Evolutionary conservation across 2,888 invertebrate genomes (phyloP).

Genomic region (Reticulitermes lucifugus): DNA sequence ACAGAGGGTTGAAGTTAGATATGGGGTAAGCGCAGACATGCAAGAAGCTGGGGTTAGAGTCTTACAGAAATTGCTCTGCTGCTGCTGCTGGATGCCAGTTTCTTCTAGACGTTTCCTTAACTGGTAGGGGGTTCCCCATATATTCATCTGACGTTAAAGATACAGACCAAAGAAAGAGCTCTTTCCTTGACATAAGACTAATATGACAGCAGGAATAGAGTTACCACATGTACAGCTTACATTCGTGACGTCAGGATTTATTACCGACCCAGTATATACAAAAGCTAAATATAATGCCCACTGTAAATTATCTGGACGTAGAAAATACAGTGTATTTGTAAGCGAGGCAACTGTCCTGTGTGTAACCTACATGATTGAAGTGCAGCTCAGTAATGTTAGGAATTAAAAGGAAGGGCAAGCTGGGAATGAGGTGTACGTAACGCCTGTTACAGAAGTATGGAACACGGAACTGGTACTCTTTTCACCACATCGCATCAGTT

Average conservation of each 20-base stretch:
- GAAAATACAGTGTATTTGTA: no score
- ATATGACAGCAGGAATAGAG: neutral
- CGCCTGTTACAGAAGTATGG: no score
- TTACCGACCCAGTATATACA: no score
- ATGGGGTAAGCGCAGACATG: constrained; percentile 22
- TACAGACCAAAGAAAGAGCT: neutral
- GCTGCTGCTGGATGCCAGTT: neutral
- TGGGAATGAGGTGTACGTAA: no score
- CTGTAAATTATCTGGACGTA: no score
- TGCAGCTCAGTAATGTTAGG: no score
- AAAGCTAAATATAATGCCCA: no score
- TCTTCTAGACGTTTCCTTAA: constrained; percentile 14
- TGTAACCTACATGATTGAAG: no score
- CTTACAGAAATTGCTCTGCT: neutral
- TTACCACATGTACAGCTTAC: neutral
- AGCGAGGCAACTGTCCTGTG: no score
- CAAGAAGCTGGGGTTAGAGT: constrained; percentile 13
- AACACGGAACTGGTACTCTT: no score
- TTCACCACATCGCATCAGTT: no score
- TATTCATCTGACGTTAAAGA: neutral
- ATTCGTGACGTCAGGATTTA: neutral
- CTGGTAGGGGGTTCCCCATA: constrained; percentile 2
- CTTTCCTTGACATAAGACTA: neutral
- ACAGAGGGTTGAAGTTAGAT: neutral
- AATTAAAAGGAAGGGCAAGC: no score